Evolutionary conservation across 2,113 vertebrate species (phyloP).

Genomic region (Cavia aperea): DNA sequence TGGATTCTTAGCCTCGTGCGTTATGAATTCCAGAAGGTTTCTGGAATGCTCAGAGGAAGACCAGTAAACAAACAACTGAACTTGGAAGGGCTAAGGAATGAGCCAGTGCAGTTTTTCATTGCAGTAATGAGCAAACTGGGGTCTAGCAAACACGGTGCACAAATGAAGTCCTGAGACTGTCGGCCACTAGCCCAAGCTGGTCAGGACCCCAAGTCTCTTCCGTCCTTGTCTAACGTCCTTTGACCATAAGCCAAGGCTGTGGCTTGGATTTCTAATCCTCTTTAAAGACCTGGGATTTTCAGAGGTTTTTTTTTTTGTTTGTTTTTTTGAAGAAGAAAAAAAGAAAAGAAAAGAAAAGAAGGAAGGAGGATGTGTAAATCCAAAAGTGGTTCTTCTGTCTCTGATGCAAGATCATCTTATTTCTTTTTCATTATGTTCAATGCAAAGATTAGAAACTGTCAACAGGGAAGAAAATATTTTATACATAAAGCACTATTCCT

Average conservation of each 20-base stretch:
- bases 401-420: not conserved
- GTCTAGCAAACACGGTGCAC: not conserved
- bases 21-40: constrained; percentile 4
- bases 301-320: not conserved
- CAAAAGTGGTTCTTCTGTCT: not conserved
- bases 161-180: not conserved
- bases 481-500: not conserved
- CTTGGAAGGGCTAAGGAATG: not conserved
- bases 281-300: not conserved
- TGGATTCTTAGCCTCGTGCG: not conserved
- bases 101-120: not conserved
- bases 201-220: not conserved
- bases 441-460: constrained; percentile 4
- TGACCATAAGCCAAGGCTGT: not conserved
- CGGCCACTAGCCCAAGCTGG: not conserved
- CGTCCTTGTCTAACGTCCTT: not conserved
- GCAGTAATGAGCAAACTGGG: not conserved
- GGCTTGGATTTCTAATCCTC: not conserved
- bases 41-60: constrained; percentile 19
- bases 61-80: not conserved
- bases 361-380: not conserved
- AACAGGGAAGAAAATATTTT: not conserved
- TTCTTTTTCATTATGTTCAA: not conserved
- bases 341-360: no score
- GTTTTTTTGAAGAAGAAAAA: not conserved